These are phyloP conservation scores for Noctua janthe DNA, from an alignment of 2,888 invertebrate genomes.

Conservation along the genomic window DNA sequence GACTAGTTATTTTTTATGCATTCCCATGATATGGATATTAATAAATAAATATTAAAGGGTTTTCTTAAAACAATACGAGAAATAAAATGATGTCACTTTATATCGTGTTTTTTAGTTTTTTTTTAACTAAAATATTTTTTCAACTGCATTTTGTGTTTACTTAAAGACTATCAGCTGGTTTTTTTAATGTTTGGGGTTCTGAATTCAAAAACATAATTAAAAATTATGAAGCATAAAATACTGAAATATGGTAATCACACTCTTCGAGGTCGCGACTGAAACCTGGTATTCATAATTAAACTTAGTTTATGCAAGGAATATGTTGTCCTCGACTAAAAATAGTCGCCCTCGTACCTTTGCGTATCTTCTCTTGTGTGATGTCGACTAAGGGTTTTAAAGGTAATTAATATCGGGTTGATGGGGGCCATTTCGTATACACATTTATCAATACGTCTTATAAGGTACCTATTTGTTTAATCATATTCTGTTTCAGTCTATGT, in stretches of 20 bases:
- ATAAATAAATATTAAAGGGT: too few species aligned
- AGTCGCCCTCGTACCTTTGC: neutral
- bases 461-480: neutral
- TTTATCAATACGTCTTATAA: neutral
- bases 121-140: too few species aligned
- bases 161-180: neutral
- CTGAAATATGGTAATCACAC: neutral
- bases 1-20: too few species aligned
- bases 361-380: constrained; percentile 22
- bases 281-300: neutral
- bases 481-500: neutral
- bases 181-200: too few species aligned
- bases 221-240: neutral
- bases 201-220: too few species aligned
- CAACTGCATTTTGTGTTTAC: too few species aligned
- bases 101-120: too few species aligned
- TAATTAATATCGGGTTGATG: constrained; percentile 31
- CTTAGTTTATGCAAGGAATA: neutral
- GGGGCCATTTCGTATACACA: neutral
- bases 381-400: constrained; percentile 38
- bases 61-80: too few species aligned
- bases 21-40: too few species aligned
- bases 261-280: neutral
- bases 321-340: constrained; percentile 25
- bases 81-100: too few species aligned